phyloP scores from a whole-genome alignment of 2,888 invertebrate species.

The Malacosoma neustria region DNA sequence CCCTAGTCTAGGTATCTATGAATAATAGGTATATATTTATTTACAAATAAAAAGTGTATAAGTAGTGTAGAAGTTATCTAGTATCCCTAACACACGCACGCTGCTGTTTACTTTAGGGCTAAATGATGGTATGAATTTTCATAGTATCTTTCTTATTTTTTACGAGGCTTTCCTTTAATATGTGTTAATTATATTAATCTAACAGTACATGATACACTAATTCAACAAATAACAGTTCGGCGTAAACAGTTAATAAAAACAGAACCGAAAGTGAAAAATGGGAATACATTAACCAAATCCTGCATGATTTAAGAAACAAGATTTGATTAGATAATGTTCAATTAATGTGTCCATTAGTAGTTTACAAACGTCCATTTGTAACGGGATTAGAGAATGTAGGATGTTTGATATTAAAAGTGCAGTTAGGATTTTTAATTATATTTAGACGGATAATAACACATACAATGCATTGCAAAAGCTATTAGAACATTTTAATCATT shows the following conservation, averaged over 20 bases:
- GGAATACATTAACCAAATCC: neutral
- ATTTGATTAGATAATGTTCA: neutral
- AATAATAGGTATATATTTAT: too few relatives aligned
- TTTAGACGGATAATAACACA: neutral
- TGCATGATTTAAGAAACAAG: neutral
- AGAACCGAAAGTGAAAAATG: neutral
- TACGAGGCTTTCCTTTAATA: too few relatives aligned
- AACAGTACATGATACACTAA: too few relatives aligned
- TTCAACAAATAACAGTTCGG: neutral
- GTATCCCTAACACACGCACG: too few relatives aligned
- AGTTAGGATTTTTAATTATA: neutral
- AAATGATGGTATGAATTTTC: too few relatives aligned
- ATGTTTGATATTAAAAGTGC: neutral
- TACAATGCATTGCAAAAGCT: neutral
- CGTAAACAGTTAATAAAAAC: neutral
- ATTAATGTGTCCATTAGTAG: constrained; percentile 2
- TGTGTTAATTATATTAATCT: too few relatives aligned
- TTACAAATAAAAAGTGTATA: too few relatives aligned
- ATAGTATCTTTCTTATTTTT: too few relatives aligned
- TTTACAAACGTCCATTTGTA: constrained; percentile 2
- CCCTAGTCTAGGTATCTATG: too few relatives aligned
- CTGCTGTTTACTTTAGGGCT: too few relatives aligned
- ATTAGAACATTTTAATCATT: neutral
- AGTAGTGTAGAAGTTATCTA: too few relatives aligned
- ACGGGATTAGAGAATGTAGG: constrained; percentile 2